Percentiles rank a stretch among this genome's conserved stretches.
These are phyloP conservation scores for Psephotus haematonotus DNA, from an alignment of 2,113 vertebrate species.

Conservation along the genomic window DNA sequence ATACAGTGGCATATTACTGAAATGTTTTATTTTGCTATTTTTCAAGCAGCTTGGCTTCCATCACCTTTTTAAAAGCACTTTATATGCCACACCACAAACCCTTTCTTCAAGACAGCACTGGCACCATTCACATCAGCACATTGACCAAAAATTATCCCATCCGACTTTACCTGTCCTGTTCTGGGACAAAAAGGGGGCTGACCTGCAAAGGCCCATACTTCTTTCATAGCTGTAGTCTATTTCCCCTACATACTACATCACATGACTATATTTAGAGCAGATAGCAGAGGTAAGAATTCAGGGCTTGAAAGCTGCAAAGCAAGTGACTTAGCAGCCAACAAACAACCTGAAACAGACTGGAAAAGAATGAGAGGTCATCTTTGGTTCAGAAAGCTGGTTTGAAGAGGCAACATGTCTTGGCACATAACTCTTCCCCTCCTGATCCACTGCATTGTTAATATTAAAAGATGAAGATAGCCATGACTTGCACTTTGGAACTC, in stretches of 20 bases:
- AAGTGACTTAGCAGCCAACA: not conserved
- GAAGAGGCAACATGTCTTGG: not conserved
- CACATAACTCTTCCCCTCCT: not conserved
- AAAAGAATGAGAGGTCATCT: slow-evolving; percentile 6
- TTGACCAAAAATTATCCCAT: not conserved
- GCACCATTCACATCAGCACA: not conserved
- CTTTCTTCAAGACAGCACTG: not conserved
- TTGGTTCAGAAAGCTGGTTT: slow-evolving; percentile 5
- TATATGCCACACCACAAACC: not conserved
- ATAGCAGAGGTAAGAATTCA: not conserved
- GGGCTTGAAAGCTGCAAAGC: not conserved
- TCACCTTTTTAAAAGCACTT: not conserved
- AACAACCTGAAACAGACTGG: not conserved
- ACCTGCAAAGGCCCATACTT: not conserved
- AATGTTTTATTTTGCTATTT: not conserved
- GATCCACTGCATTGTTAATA: slow-evolving; percentile 7
- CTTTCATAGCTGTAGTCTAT: not conserved
- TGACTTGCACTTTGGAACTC: not conserved
- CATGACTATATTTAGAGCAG: not conserved
- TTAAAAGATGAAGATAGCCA: slow-evolving; percentile 9
- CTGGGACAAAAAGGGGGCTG: not conserved
- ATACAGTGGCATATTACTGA: not conserved
- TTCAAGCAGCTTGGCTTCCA: not conserved
- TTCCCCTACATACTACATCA: not conserved
- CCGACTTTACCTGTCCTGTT: not conserved